Evolutionary conservation across 2,888 invertebrate species (phyloP), one percentile per base, ranked within the genome.

Genomic region (Drosophila tripunctata): DNA sequence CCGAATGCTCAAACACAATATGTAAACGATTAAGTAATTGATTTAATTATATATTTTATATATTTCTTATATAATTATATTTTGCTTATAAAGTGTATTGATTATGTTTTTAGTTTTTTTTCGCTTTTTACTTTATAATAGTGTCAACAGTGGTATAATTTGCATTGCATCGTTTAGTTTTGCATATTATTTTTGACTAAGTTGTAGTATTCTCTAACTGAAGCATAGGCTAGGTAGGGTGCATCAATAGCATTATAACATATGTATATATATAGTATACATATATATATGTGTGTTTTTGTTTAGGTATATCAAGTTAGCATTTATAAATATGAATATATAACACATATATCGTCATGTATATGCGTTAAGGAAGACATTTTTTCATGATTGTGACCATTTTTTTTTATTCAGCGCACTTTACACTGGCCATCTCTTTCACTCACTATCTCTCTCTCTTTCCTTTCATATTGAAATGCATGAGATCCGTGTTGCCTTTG

Each of bases 321-420:
- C 54, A 65, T 65, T 43, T 67, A 67, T 74, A 68, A 71, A 78
- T 71, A 75, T 71, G 68, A 70, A 74, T 76, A 71, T 76, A 64
- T 78, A 87, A 87, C 71, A 78, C 85, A 87, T 87, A 87, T 87
- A 87, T 87, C 69, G 75, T 73, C 70, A 71, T 74, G 75, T 78
- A 82, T 85, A 88, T 87, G 87, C 88, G 81, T 88, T 77, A 78
- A 82, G 87, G 87, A 87, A 85, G 84, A 85, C 87, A 82, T 77
- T 78, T 82, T 81, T 82, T 82, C 81, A 82, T 82, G 81, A 82
- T 82, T 82, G 86, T 85, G 81, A 82, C 81, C 81, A 81, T 85
- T 78, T 50, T 35, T 85, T 78, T 50, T 35, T 47, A 17, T 66
- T 72, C 70, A 64, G 78, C 78, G 67, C 71, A 74, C 51, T 55